Base-by-base conservation (phyloP, 2,797 vertebrate species). In the Triplophysa bombifrons region DNA sequence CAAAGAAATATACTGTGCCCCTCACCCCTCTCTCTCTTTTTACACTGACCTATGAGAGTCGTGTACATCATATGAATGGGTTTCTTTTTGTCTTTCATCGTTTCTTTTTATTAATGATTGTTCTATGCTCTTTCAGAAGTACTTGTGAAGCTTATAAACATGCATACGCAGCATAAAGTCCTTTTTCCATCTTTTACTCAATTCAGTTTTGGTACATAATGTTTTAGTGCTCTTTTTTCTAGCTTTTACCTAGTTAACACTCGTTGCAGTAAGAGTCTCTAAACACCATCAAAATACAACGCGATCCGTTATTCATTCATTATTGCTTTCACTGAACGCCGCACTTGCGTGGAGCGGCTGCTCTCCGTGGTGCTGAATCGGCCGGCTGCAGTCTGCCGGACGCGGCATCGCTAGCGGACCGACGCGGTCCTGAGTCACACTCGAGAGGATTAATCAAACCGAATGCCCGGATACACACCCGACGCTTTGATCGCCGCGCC, bases 331-430 rank as follows among this genome's bases (percentile, higher is more conserved):
- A 53, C 53, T 67, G 27, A 6, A 20, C 10, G 20, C 53, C 60
- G 58, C 71, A 64, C 61, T 66, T 61, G 72, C 12, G 16, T 38
- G 7, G 30, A 61, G 74, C 27, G 76, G 50, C 63, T 27, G 17
- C 82, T 85, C 55, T 86, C 84, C 81, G 2, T 83, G 84, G 80
- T 85, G 64, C 85, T 86, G 88, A 87, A 83, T n/a, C 65, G 38
- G 60, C 34, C 13, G 51, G 70, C 80, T 69, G 64, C 51, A 34
- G 30, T 65, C 58, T 75, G 65, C 41, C 4, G 10, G 14, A 67
- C 51, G 41, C 20, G 67, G 48, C 30, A 1, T 66, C 20, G 17
- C 50, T 60, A 41, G 65, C 50, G 20, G 48, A 67, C 55, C 20
- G 48, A 73, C 48, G 46, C 48, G n/a, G 46, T 60, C 72, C 64